phyloP scores from a whole-genome alignment of 2,797 vertebrate species.

The Hypotaenidia okinawae region DNA sequence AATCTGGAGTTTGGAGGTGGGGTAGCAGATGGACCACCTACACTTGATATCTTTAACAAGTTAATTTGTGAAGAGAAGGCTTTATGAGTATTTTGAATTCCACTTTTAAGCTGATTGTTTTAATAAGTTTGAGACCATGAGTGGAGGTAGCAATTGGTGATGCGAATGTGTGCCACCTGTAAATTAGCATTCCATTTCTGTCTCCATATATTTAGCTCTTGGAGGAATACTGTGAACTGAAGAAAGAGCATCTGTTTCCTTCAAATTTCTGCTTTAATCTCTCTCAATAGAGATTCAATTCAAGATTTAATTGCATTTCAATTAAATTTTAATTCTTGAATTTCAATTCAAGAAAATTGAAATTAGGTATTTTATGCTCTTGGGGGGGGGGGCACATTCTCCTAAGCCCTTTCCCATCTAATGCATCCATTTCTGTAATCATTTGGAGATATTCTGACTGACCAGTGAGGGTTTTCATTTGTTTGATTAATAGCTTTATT shows the following conservation, averaged over 20 bases:
- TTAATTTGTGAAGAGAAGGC: not conserved
- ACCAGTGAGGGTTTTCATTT: not conserved
- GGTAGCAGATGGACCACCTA: not conserved
- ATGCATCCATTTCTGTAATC: not conserved
- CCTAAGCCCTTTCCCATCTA: not conserved
- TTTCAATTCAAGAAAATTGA: not conserved
- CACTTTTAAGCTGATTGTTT: not conserved
- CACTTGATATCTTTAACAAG: not conserved
- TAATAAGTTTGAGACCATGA: not conserved
- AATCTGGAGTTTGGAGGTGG: not conserved
- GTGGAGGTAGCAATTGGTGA: not conserved
- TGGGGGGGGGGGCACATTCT: not conserved
- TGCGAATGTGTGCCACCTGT: not conserved
- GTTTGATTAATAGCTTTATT: not conserved
- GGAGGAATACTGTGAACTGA: not conserved
- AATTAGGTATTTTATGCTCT: not conserved
- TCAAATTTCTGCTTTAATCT: not conserved
- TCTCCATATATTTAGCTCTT: not conserved
- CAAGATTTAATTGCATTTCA: no score
- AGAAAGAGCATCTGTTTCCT: not conserved
- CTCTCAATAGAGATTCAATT: not conserved
- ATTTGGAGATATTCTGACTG: not conserved
- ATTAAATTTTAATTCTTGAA: no score
- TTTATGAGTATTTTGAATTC: not conserved
- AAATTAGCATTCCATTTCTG: not conserved